Percentiles rank a stretch among this genome's conserved stretches.
Conservation (phyloP, 2,113 vertebrate species). For the Ameiurus melas region DNA sequence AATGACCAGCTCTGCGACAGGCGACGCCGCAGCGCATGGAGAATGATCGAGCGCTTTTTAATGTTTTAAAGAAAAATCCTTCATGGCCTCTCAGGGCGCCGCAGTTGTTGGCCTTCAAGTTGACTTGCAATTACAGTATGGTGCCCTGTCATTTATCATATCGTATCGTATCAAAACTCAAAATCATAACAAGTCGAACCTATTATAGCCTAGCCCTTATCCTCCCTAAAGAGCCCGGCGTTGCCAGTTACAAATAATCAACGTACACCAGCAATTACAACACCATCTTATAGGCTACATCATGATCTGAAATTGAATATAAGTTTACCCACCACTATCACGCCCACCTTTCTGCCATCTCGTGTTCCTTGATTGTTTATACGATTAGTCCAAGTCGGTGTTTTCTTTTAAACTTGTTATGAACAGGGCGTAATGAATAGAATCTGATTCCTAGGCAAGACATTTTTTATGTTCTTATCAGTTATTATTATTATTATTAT, state of each 20-base stretch:
- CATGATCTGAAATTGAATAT: not conserved
- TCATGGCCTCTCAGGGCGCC: slow-evolving; percentile 40
- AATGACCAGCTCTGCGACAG: slow-evolving; percentile 92
- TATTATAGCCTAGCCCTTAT: not conserved
- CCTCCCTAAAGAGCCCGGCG: not conserved
- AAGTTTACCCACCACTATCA: not conserved
- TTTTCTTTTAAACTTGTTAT: not conserved
- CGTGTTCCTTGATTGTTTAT: slow-evolving; percentile 9
- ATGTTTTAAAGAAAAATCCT: slow-evolving; percentile 68
- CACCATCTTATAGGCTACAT: not conserved
- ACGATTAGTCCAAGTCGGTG: not conserved
- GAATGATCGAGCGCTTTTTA: slow-evolving; percentile 89
- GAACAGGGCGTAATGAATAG: slow-evolving; percentile 7
- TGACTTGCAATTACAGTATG: slow-evolving; percentile 73
- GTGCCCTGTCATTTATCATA: slow-evolving; percentile 65
- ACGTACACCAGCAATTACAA: slow-evolving; percentile 25
- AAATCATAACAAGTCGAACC: slow-evolving; percentile 56
- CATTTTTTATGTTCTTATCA: slow-evolving; percentile 20
- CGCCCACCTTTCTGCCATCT: slow-evolving; percentile 13
- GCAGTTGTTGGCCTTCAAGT: slow-evolving; percentile 55
- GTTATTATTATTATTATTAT: not conserved
- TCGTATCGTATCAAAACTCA: slow-evolving; percentile 51
- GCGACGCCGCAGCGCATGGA: slow-evolving; percentile 84
- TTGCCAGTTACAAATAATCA: not conserved
- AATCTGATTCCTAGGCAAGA: not conserved